These are phyloP conservation scores for Selene dorsalis DNA, from an alignment of 2,797 vertebrate genomes.

Conservation along the genomic window DNA sequence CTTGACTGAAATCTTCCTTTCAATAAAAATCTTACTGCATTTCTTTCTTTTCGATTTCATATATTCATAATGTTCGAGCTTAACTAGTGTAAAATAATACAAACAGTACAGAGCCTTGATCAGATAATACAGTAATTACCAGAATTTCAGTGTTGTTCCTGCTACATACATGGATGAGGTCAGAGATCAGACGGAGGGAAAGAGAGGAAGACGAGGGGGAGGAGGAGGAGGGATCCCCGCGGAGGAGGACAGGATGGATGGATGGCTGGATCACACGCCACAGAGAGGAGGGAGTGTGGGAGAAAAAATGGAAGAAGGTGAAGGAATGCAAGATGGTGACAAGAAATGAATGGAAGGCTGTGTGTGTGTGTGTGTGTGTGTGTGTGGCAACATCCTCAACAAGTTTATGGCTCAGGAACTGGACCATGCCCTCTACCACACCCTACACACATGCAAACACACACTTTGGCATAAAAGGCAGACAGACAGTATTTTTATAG, in stretches of 20 bases:
- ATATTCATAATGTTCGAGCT: not conserved
- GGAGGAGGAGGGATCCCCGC: slow-evolving; percentile 60
- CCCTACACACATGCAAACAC: not conserved
- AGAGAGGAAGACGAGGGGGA: slow-evolving; percentile 50
- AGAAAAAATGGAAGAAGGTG: slow-evolving; percentile 46
- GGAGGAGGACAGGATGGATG: slow-evolving; percentile 75
- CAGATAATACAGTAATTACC: slow-evolving; percentile 10
- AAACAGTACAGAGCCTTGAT: not conserved
- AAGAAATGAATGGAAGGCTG: slow-evolving; percentile 46
- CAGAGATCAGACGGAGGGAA: slow-evolving; percentile 65
- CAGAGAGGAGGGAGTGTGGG: slow-evolving; percentile 45
- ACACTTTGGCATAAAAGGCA: slow-evolving; percentile 4
- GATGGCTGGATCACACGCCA: slow-evolving; percentile 68
- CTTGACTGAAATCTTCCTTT: not conserved
- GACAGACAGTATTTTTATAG: not conserved
- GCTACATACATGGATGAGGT: slow-evolving; percentile 58
- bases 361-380: slow-evolving; percentile 38
- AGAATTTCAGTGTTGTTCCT: slow-evolving; percentile 41
- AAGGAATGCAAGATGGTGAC: slow-evolving; percentile 51
- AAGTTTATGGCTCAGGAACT: slow-evolving; percentile 48
- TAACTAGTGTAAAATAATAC: slow-evolving; percentile 3
- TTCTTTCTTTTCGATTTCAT: not conserved
- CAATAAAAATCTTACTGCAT: not conserved
- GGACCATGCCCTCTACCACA: slow-evolving; percentile 16
- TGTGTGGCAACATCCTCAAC: slow-evolving; percentile 43